Evolutionary conservation across 2,797 vertebrate species (phyloP).

Genomic region (Cossypha caffra): DNA sequence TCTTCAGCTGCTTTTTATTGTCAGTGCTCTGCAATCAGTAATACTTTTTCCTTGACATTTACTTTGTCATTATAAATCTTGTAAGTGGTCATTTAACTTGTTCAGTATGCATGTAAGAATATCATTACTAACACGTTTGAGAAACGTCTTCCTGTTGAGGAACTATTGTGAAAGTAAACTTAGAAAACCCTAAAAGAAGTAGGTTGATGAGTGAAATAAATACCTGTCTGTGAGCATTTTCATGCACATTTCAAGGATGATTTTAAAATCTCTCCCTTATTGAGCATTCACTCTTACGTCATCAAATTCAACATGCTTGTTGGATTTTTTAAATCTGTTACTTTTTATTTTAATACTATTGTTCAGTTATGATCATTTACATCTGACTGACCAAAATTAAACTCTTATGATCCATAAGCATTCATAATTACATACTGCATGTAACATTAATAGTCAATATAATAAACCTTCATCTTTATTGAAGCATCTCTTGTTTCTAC

Average conservation of each 20-base stretch:
- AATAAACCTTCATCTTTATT: constrained; percentile 80
- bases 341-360: background rate
- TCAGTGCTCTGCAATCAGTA: constrained; percentile 76
- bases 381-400: constrained; percentile 72
- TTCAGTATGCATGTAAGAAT: constrained; percentile 59
- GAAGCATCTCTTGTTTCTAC: constrained; percentile 77
- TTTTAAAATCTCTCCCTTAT: background rate
- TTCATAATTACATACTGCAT: constrained; percentile 69
- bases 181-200: background rate
- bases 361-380: constrained; percentile 59
- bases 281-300: background rate
- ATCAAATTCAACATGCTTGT: constrained; percentile 25
- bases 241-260: background rate
- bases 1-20: constrained; percentile 78
- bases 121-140: constrained; percentile 27
- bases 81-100: constrained; percentile 82
- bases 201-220: constrained; percentile 37
- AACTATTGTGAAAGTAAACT: constrained; percentile 62
- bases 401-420: constrained; percentile 68
- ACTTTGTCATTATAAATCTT: constrained; percentile 80
- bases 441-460: constrained; percentile 78
- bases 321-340: background rate
- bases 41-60: constrained; percentile 77
- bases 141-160: constrained; percentile 40
- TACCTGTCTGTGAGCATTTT: background rate